Conservation (phyloP, 1,140 invertebrate genomes). For the Listronotus bonariensis region DNA sequence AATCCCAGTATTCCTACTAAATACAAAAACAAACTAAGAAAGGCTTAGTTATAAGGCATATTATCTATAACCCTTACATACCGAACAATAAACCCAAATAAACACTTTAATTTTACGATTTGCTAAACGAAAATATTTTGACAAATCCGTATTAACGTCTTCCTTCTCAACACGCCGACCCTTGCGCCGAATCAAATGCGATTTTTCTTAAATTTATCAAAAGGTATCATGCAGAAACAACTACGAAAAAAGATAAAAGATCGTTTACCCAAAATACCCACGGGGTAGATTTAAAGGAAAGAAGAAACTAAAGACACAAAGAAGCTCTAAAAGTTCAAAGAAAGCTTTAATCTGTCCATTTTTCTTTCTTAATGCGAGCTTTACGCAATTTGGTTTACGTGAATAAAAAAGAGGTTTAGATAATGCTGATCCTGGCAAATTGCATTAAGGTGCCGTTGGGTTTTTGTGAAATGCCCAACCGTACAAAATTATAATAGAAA, state of each 20-base stretch:
- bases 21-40: no score
- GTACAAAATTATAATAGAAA: slow-evolving; percentile 31
- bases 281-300: not conserved
- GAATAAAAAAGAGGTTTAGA: slow-evolving; percentile 30
- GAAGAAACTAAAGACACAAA: slow-evolving; percentile 25
- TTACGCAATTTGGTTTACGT: slow-evolving; percentile 29
- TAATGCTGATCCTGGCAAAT: slow-evolving; percentile 23
- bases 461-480: slow-evolving; percentile 34
- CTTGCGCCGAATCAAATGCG: slow-evolving; percentile 12
- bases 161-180: slow-evolving; percentile 21
- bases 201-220: slow-evolving; percentile 27
- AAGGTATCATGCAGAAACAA: slow-evolving; percentile 34
- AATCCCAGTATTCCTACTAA: no score
- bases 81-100: no score
- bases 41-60: no score
- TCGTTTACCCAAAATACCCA: slow-evolving; percentile 12
- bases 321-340: slow-evolving; percentile 24
- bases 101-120: no score
- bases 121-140: slow-evolving; percentile 27
- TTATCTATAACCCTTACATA: no score
- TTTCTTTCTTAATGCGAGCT: slow-evolving; percentile 25
- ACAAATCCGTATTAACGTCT: slow-evolving; percentile 34
- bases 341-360: slow-evolving; percentile 33
- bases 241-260: slow-evolving; percentile 20
- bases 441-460: slow-evolving; percentile 12